These are phyloP conservation scores for Rhinella marina DNA, from an alignment of 2,797 vertebrate genomes.

Conservation along the genomic window DNA sequence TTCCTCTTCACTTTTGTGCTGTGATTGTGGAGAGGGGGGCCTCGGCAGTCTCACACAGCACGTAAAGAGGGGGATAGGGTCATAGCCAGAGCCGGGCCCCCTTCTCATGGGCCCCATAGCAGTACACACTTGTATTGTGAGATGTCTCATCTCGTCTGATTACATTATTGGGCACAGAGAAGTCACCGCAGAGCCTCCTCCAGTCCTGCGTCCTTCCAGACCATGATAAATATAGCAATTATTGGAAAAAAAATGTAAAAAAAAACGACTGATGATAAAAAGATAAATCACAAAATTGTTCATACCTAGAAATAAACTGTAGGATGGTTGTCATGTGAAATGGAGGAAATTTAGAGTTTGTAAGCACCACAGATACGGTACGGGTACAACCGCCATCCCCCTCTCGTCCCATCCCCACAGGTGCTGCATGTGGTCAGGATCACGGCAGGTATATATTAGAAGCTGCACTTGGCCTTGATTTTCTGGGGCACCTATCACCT, in stretches of 20 bases:
- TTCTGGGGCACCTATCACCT: too few species aligned
- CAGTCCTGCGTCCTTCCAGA: background rate
- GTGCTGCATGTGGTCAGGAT: too few species aligned
- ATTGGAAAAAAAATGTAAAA: background rate
- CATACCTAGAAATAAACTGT: too few species aligned
- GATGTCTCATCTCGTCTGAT: background rate
- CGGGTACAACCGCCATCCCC: too few species aligned
- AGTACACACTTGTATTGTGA: slow-evolving; percentile 7
- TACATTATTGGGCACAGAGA: background rate
- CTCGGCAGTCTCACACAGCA: background rate
- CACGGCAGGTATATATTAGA: too few species aligned
- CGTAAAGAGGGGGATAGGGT: background rate
- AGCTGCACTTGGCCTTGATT: too few species aligned
- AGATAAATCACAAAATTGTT: too few species aligned
- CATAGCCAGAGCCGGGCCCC: background rate
- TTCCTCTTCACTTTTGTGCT: background rate
- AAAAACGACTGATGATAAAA: background rate
- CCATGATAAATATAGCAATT: background rate
- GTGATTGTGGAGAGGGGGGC: background rate
- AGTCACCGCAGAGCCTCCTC: background rate
- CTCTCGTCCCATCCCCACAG: too few species aligned
- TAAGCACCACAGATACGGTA: too few species aligned
- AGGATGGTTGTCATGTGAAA: too few species aligned
- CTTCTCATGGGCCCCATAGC: slow-evolving; percentile 9
- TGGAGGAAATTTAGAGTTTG: too few species aligned